These are phyloP conservation scores for Callospermophilus lateralis DNA, from an alignment of 2,113 vertebrate genomes.

Conservation along the genomic window DNA sequence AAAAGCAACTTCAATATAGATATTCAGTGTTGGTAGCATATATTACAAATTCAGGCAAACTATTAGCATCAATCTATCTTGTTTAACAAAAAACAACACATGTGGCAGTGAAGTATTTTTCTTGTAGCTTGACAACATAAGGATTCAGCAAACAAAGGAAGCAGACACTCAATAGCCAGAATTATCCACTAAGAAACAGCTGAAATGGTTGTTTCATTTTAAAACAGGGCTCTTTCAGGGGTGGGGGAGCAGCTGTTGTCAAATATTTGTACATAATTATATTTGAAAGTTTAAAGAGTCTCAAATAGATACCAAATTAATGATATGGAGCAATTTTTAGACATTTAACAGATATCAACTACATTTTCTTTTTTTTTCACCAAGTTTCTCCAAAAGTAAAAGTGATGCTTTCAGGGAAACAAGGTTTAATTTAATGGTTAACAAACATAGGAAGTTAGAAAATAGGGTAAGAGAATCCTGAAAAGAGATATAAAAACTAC, in stretches of 20 bases:
- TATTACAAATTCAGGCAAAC: neutral
- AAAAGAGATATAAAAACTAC: too few species aligned
- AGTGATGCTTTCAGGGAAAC: neutral
- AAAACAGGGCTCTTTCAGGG: slow-evolving; percentile 11
- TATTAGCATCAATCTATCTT: neutral
- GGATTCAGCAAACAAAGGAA: slow-evolving; percentile 65
- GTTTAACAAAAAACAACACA: slow-evolving; percentile 32
- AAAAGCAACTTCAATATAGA: slow-evolving; percentile 19
- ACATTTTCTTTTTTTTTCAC: neutral
- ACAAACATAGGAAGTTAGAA: neutral
- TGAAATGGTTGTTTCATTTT: slow-evolving; percentile 63
- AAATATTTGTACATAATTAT: neutral
- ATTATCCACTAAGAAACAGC: slow-evolving; percentile 57
- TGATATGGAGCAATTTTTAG: slow-evolving; percentile 21
- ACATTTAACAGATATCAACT: slow-evolving; percentile 12
- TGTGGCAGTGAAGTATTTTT: neutral
- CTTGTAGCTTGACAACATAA: slow-evolving; percentile 36
- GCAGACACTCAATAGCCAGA: slow-evolving; percentile 42
- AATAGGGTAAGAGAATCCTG: neutral
- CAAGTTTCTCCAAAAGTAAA: slow-evolving; percentile 46
- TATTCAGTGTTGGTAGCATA: neutral
- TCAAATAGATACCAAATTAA: slow-evolving; percentile 35
- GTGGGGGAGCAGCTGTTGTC: neutral
- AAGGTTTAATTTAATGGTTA: slow-evolving; percentile 23
- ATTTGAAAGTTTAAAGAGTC: slow-evolving; percentile 27